These are phyloP conservation scores for Alcedo atthis DNA, from an alignment of 2,797 vertebrate species.

Conservation along the genomic window DNA sequence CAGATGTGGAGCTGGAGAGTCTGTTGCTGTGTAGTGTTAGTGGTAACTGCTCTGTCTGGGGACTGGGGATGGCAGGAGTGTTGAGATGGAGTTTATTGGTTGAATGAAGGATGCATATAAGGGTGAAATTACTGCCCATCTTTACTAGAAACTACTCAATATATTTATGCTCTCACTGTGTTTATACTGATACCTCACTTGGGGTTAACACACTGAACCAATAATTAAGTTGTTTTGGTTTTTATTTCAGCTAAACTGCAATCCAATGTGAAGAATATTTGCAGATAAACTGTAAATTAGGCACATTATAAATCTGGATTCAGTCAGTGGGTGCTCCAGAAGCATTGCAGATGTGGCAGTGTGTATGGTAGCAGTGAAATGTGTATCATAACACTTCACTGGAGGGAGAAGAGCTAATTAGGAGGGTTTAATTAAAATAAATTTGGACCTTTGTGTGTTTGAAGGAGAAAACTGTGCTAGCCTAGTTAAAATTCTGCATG, in stretches of 20 bases:
- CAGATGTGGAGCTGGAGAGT: neutral
- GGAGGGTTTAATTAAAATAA: neutral
- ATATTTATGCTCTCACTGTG: neutral
- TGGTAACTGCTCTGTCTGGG: neutral
- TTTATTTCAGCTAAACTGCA: neutral
- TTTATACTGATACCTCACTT: neutral
- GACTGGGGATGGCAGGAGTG: neutral
- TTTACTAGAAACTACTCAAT: neutral
- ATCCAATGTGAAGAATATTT: neutral
- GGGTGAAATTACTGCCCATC: neutral
- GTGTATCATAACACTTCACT: neutral
- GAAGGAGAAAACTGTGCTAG: neutral
- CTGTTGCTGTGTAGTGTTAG: neutral
- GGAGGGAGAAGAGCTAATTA: neutral
- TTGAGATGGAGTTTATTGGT: neutral
- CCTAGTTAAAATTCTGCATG: neutral
- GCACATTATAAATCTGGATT: neutral
- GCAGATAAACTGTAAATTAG: neutral
- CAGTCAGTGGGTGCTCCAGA: neutral
- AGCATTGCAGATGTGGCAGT: neutral
- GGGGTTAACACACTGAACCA: neutral
- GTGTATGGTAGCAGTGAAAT: neutral
- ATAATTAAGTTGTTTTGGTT: neutral
- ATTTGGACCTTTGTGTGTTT: neutral
- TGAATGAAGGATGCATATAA: neutral